Evolutionary conservation across 2,797 vertebrate species (phyloP).

Genomic region (Notoglanidium macrostoma): DNA sequence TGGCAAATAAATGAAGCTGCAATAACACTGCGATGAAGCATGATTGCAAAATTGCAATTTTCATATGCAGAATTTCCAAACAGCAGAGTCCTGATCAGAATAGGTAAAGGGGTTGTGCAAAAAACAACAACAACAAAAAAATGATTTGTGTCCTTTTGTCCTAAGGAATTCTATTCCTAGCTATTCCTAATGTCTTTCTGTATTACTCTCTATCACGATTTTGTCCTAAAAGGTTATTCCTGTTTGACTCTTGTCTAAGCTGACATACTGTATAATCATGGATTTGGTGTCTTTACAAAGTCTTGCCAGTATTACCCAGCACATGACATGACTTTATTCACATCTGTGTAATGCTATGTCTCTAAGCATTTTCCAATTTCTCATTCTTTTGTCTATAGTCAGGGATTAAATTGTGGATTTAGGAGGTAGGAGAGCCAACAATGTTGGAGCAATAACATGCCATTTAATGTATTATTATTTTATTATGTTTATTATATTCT

Average conservation of each 20-base stretch:
- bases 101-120: not conserved
- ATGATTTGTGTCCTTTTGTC: too few species aligned
- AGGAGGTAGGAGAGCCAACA: not conserved
- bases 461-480: not conserved
- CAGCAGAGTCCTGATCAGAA: not conserved
- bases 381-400: not conserved
- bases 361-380: not conserved
- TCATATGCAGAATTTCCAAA: not conserved
- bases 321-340: not conserved
- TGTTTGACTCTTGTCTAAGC: not conserved
- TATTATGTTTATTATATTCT: not conserved
- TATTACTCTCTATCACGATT: not conserved
- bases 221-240: not conserved
- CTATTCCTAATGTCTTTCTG: not conserved
- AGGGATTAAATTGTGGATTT: not conserved
- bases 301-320: not conserved
- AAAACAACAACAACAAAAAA: not conserved
- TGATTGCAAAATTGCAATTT: not conserved
- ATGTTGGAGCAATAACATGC: not conserved
- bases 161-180: not conserved
- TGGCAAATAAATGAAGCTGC: conserved; percentile 32
- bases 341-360: not conserved
- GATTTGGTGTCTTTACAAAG: not conserved
- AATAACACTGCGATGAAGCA: conserved; percentile 5
- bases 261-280: not conserved